These are phyloP conservation scores for Agrochola lychnidis DNA, from an alignment of 2,888 invertebrate genomes.

Conservation along the genomic window DNA sequence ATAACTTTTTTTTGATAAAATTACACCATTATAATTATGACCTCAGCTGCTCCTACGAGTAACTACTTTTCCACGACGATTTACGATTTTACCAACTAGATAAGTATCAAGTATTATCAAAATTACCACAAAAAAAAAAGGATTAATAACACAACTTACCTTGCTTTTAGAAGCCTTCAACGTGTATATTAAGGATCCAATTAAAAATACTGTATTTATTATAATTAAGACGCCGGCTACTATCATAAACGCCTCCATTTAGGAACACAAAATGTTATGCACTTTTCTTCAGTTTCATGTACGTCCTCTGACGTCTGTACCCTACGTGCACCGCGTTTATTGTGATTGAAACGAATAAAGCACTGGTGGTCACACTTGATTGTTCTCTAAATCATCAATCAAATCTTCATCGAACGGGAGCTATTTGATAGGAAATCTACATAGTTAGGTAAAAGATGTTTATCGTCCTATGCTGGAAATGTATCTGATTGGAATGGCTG, in stretches of 20 bases:
- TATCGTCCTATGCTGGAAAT: slow-evolving; percentile 17
- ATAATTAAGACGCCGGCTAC: slow-evolving; percentile 67
- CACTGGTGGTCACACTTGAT: slow-evolving; percentile 16
- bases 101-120: not conserved
- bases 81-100: not conserved
- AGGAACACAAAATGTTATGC: not conserved
- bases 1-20: not conserved
- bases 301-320: slow-evolving; percentile 10
- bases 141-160: slow-evolving; percentile 62
- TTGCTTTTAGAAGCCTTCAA: slow-evolving; percentile 58
- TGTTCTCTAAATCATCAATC: slow-evolving; percentile 25
- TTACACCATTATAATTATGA: not conserved
- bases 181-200: slow-evolving; percentile 70
- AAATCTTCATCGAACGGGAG: not conserved
- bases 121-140: not conserved
- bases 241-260: slow-evolving; percentile 64
- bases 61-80: not conserved
- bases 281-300: slow-evolving; percentile 9
- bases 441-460: slow-evolving; percentile 4
- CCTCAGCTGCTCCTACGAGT: no score
- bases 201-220: slow-evolving; percentile 73
- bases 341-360: slow-evolving; percentile 25
- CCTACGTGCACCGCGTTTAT: not conserved
- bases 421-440: not conserved
- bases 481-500: slow-evolving; percentile 25